Percentiles rank a stretch among this genome's conserved stretches.
phyloP scores from a whole-genome alignment of 2,797 vertebrate genomes.

The Ispidina picta region DNA sequence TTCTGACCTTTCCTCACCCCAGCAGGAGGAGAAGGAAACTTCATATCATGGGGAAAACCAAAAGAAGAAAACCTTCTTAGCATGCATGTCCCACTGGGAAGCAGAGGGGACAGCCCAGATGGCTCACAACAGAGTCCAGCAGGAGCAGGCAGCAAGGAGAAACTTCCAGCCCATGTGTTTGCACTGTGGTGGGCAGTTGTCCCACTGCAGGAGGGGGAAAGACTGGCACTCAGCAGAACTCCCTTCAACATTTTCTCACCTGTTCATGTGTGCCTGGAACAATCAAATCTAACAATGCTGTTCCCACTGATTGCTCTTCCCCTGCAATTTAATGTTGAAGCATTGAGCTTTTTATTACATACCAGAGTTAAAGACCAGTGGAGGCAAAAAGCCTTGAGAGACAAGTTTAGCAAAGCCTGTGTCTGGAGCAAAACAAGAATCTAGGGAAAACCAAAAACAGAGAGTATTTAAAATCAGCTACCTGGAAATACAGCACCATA shows the following conservation, averaged over 20 bases:
- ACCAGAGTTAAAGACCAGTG: background rate
- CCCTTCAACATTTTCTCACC: background rate
- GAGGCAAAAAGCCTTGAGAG: background rate
- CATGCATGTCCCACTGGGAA: background rate
- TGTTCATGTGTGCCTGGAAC: background rate
- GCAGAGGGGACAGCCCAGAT: background rate
- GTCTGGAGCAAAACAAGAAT: background rate
- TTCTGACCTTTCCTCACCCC: background rate
- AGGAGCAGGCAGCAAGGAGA: background rate
- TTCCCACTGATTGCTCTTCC: background rate
- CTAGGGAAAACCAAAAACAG: background rate
- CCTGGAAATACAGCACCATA: background rate
- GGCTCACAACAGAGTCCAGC: background rate
- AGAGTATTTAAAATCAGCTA: background rate
- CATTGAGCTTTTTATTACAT: background rate
- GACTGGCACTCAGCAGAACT: background rate
- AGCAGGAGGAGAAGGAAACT: background rate
- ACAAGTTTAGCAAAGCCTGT: background rate
- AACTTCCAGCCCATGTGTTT: background rate
- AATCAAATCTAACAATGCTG: background rate
- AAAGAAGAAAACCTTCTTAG: background rate
- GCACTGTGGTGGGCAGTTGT: fast-evolving
- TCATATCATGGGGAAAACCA: background rate
- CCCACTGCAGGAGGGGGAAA: background rate
- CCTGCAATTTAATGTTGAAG: background rate